Base-by-base conservation (phyloP, 2,888 invertebrate species). In the Deilephila porcellus region DNA sequence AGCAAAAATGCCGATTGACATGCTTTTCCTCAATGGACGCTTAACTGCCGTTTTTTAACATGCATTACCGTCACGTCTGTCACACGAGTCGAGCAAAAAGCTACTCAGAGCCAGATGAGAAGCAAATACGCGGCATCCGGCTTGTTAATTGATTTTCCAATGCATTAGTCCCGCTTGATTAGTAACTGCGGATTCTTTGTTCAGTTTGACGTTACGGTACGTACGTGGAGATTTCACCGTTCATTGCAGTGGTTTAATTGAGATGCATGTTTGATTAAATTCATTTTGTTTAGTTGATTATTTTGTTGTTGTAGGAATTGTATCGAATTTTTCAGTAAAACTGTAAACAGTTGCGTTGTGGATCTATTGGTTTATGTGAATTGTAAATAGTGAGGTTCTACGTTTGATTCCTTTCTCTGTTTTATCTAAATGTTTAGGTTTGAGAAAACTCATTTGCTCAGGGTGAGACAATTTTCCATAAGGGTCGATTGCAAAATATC, bases 141-240 rank as follows among this genome's bases (percentile, higher is more conserved):
- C 45, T 71, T 64, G 70, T 77, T 81, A 81, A 83, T 81, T 82
- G 78, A 80, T 79, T 81, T 75, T 74, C 76, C 63, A 76, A 75
- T 75, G 73, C 71, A 72, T 75, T 74, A 64, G 76, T 74, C 72
- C 77, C 73, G 77, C 76, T 76, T 80, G 77, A 76, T 74, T 73
- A 73, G 71, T 53, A 56, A 53, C 32, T 53, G 53, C 53, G n/a
- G 70, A 45, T 63, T 63, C 37, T 60, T 20, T 8, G 11, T 45
- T 20, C 60, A 59, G 73, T 63, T 77, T 75, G 72, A 72, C 72
- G 60, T 56, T 75, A 19, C 32, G 62, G 62, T 34, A 37, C 34
- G 8, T 37, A 37, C 34, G 8, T 37, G 19, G n/a, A 56, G 56
- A n/a, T 20, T 64, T 64, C 25, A 67, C 20, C 67, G 25, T 45